A percentile compares a stretch with the other conserved stretches of the same genome.
Conservation (phyloP, 2,888 invertebrate species). For the Scaptomyza caliginosa region DNA sequence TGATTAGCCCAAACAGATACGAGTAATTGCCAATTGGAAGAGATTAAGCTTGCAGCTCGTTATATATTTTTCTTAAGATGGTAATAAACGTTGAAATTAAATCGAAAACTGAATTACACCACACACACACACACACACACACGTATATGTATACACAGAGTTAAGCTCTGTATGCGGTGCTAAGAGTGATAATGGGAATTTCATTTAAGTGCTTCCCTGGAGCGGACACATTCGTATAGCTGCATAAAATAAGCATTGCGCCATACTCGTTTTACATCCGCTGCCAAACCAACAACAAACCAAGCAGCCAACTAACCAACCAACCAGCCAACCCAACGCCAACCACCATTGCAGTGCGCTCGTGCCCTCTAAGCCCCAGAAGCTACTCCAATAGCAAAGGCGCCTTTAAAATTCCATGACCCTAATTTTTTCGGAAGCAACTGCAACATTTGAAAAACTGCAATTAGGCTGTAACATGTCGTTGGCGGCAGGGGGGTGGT, state of each 20-base stretch:
- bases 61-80: slow-evolving; percentile 8
- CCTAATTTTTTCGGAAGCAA: slow-evolving; percentile 71
- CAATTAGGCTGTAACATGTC: slow-evolving; percentile 65
- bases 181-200: slow-evolving; percentile 30
- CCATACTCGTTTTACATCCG: slow-evolving; percentile 40
- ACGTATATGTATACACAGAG: neutral
- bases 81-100: slow-evolving; percentile 12
- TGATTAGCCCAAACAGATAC: slow-evolving; percentile 5
- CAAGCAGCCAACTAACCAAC: neutral
- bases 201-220: slow-evolving; percentile 44
- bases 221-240: slow-evolving; percentile 28
- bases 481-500: slow-evolving; percentile 9
- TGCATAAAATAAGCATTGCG: slow-evolving; percentile 28
- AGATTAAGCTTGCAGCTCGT: slow-evolving; percentile 14
- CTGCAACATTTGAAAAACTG: slow-evolving; percentile 69
- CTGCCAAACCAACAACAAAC: neutral
- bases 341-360: slow-evolving; percentile 5
- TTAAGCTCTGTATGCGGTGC: slow-evolving; percentile 3
- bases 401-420: slow-evolving; percentile 67
- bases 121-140: neutral
- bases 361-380: slow-evolving; percentile 38
- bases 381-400: slow-evolving; percentile 41
- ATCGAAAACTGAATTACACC: neutral
- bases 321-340: neutral
- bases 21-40: slow-evolving; percentile 5